Conservation (phyloP, 2,113 vertebrate genomes). For the Platichthys stellatus region DNA sequence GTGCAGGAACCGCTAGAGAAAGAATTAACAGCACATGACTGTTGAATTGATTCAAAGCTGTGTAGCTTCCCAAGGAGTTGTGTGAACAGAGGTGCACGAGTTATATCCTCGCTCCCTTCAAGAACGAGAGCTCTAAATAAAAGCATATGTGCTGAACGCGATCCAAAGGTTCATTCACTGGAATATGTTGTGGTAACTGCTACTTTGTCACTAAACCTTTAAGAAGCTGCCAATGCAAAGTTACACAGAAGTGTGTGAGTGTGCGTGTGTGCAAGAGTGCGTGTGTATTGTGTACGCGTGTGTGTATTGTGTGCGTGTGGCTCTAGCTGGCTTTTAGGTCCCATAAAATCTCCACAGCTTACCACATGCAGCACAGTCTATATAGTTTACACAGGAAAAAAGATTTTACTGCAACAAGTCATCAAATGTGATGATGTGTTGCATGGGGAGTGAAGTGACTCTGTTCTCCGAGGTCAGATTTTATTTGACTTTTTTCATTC, state of each 20-base stretch:
- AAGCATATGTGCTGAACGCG: conserved; percentile 74
- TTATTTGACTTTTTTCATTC: conserved; percentile 45
- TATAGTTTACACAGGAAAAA: conserved; percentile 66
- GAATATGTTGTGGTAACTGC: conserved; percentile 68
- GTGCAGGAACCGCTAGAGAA: conserved; percentile 28
- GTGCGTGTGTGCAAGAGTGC: conserved; percentile 16
- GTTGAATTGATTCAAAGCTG: conserved; percentile 20
- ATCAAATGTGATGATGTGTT: conserved; percentile 71
- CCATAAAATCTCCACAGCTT: conserved; percentile 55
- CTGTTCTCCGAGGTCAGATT: conserved; percentile 56
- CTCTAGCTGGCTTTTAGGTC: conserved; percentile 35
- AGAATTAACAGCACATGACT: conserved; percentile 21
- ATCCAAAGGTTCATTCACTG: conserved; percentile 69
- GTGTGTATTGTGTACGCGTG: background rate
- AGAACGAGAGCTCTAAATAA: conserved; percentile 65
- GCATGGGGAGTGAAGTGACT: conserved; percentile 58
- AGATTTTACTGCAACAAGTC: conserved; percentile 51
- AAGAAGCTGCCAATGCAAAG: conserved; percentile 61
- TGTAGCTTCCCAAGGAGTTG: conserved; percentile 35
- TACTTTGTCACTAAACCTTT: conserved; percentile 74
- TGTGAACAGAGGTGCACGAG: conserved; percentile 61
- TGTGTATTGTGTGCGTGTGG: background rate
- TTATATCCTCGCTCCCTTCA: conserved; percentile 50
- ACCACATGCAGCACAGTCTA: conserved; percentile 55
- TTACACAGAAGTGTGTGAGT: conserved; percentile 25